Conservation (phyloP, 2,888 invertebrate species). For the Drosophila meridionalis region DNA sequence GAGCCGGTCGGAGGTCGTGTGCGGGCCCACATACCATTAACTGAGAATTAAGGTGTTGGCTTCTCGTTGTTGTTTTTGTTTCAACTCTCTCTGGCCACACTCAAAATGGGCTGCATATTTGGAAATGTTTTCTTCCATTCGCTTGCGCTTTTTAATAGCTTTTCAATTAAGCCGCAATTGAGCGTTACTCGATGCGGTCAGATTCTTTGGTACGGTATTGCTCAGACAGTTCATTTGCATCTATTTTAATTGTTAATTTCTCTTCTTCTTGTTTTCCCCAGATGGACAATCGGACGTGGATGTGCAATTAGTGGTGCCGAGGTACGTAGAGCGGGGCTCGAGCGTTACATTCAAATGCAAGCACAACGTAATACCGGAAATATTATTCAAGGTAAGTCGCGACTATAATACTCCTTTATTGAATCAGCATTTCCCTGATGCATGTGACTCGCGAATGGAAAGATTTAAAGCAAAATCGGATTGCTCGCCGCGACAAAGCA, state of each 20-base stretch:
- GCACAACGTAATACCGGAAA: slow-evolving; percentile 90
- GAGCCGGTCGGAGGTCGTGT: slow-evolving; percentile 40
- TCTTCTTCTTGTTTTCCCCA: slow-evolving; percentile 57
- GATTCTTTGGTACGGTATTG: slow-evolving; percentile 18
- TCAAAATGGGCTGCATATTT: slow-evolving; percentile 51
- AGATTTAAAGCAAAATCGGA: slow-evolving; percentile 56
- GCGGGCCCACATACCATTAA: slow-evolving; percentile 28
- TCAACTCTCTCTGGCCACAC: slow-evolving; percentile 19
- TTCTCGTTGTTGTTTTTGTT: slow-evolving; percentile 1
- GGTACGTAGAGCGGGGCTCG: slow-evolving; percentile 90
- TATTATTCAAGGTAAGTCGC: slow-evolving; percentile 90
- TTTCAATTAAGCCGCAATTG: slow-evolving; percentile 71
- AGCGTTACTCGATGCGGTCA: slow-evolving; percentile 18
- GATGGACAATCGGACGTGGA: slow-evolving; percentile 86
- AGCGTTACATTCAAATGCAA: slow-evolving; percentile 90
- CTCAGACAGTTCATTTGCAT: slow-evolving; percentile 13
- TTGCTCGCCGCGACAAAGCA: slow-evolving; percentile 37
- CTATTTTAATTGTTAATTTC: slow-evolving; percentile 19
- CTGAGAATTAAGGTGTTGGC: slow-evolving; percentile 40
- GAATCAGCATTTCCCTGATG: slow-evolving; percentile 10
- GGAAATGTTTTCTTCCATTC: slow-evolving; percentile 22
- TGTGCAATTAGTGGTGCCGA: slow-evolving; percentile 89
- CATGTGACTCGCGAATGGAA: slow-evolving; percentile 29
- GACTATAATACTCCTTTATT: background rate
- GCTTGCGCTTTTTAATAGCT: slow-evolving; percentile 52